A percentile compares a stretch with the other conserved stretches of the same genome.
These are phyloP conservation scores for Eupithecia subfuscata DNA, from an alignment of 2,888 invertebrate genomes.

Conservation along the genomic window DNA sequence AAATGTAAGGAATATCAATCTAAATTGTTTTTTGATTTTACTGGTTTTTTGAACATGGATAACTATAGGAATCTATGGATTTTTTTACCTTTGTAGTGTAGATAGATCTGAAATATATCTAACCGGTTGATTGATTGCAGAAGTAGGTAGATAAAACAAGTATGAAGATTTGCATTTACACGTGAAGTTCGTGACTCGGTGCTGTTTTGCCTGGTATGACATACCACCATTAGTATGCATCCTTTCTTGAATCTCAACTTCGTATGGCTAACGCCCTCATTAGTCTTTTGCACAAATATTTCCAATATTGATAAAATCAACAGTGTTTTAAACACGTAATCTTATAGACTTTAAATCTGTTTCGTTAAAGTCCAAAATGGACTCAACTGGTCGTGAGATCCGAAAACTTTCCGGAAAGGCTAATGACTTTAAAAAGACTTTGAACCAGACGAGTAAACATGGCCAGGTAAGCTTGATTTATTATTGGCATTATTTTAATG, in stretches of 20 bases:
- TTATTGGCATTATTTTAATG: constrained; percentile 30
- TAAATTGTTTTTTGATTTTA: too few relatives aligned
- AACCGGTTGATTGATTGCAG: constrained; percentile 1
- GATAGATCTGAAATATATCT: not conserved
- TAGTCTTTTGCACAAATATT: not conserved
- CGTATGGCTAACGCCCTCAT: constrained; percentile 15
- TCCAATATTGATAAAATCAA: constrained; percentile 14
- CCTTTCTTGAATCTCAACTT: not conserved
- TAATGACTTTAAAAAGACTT: constrained; percentile 60
- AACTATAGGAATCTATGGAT: too few relatives aligned
- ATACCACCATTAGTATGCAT: constrained; percentile 18
- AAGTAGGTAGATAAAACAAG: constrained; percentile 7
- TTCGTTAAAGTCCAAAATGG: constrained; percentile 1
- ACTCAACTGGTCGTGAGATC: not conserved
- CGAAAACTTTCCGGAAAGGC: constrained; percentile 55
- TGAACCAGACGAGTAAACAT: constrained; percentile 43
- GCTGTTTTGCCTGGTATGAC: constrained; percentile 9
- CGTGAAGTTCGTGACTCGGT: not conserved
- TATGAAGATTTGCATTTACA: not conserved
- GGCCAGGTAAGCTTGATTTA: constrained; percentile 40
- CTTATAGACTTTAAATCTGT: constrained; percentile 8
- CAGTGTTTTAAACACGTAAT: not conserved
- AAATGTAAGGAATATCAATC: too few relatives aligned
- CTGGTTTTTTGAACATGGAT: not conserved
- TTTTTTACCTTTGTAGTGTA: not conserved